Percentiles rank a stretch among this genome's conserved stretches.
phyloP scores from a whole-genome alignment of 2,888 invertebrate species.

The Oxycera nigricornis region DNA sequence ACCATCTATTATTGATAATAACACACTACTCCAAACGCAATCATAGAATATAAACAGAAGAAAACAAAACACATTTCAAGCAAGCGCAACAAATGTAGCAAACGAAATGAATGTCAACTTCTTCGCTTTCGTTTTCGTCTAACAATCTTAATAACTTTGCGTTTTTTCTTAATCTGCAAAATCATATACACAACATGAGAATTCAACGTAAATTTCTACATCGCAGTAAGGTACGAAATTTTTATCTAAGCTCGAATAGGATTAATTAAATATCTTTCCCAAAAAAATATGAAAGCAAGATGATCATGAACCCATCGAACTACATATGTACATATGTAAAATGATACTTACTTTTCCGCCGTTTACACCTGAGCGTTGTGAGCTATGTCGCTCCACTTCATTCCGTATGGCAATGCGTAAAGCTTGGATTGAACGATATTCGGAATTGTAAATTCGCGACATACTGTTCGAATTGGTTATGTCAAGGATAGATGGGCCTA shows the following conservation, averaged over 20 bases:
- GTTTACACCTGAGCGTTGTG: constrained; percentile 22
- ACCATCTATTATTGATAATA: too few relatives aligned
- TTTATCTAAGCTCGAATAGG: not conserved
- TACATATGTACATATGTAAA: not conserved
- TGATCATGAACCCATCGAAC: too few relatives aligned
- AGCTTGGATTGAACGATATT: constrained; percentile 74
- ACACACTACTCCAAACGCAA: not conserved
- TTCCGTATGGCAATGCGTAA: constrained; percentile 70
- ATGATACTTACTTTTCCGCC: not conserved
- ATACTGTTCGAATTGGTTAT: constrained; percentile 81
- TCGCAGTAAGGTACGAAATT: not conserved
- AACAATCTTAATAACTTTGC: constrained; percentile 45
- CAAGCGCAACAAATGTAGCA: constrained; percentile 40
- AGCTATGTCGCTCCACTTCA: constrained; percentile 47
- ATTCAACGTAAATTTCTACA: constrained; percentile 37
- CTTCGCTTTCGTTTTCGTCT: constrained; percentile 47
- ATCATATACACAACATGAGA: constrained; percentile 38
- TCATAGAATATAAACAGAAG: not conserved
- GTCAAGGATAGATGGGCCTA: constrained; percentile 85
- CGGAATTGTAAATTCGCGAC: constrained; percentile 81
- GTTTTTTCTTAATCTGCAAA: constrained; percentile 46
- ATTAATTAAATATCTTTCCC: not conserved
- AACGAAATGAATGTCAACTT: constrained; percentile 44
- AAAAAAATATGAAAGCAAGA: not conserved
- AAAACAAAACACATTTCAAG: constrained; percentile 38